Percentiles rank a stretch among this genome's conserved stretches.
phyloP scores from a whole-genome alignment of 2,888 invertebrate genomes.

The Eurois occulta region DNA sequence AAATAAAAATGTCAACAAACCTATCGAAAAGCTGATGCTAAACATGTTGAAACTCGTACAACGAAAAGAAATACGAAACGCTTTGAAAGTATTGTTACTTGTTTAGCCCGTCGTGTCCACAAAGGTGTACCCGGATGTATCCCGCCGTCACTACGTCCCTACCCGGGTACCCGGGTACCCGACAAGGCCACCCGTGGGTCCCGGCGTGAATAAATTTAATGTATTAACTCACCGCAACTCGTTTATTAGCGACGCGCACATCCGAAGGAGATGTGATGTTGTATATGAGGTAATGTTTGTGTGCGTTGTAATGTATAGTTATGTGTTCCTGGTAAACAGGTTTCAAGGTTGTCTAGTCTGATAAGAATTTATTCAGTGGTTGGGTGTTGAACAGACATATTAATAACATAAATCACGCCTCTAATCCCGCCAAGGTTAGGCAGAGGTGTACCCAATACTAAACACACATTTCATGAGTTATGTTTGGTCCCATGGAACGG shows the following conservation, averaged over 20 bases:
- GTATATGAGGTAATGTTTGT: slow-evolving; percentile 2
- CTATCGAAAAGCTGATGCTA: neutral
- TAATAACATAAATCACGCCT: neutral
- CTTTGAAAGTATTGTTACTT: neutral
- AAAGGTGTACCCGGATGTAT: neutral
- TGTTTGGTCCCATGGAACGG: neutral
- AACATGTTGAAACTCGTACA: neutral
- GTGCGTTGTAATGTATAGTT: slow-evolving; percentile 2
- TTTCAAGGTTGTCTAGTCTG: neutral
- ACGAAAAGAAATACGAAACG: neutral
- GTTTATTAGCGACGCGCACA: slow-evolving; percentile 59
- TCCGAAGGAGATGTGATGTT: slow-evolving; percentile 6
- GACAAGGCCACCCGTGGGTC: slow-evolving; percentile 58
- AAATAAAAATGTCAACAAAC: too few species aligned
- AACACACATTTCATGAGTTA: neutral
- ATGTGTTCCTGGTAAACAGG: neutral
- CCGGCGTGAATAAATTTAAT: slow-evolving; percentile 77
- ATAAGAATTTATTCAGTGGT: neutral
- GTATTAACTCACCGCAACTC: slow-evolving; percentile 71
- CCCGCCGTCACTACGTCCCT: slow-evolving; percentile 38
- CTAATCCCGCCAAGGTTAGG: too few species aligned
- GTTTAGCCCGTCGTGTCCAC: neutral
- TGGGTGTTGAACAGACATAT: neutral
- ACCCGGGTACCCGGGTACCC: slow-evolving; percentile 37
- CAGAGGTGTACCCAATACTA: neutral